Base-by-base conservation (phyloP, 2,797 vertebrate genomes). In the Cynopterus sphinx region DNA sequence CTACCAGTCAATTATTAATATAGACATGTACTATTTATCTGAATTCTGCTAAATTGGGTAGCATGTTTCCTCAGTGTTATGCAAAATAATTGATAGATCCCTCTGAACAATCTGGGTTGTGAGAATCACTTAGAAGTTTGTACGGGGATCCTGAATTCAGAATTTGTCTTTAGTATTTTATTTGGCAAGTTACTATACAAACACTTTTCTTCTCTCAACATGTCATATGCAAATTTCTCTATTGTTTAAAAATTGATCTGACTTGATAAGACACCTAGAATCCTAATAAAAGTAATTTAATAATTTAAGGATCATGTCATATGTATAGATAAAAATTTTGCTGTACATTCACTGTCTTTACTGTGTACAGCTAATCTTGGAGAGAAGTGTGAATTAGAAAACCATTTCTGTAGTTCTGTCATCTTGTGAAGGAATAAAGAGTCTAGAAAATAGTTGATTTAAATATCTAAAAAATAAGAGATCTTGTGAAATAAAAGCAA, bases 251-350 rank as follows among this genome's bases (percentile, higher is more conserved):
- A 88, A 86, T 12, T 57, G 3, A 41, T 75, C 43, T 88, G 21
- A 51, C 31, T 71, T 74, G 3, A 53, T 73, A 70, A 92, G 59
- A 91, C 3, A 85, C 7, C 22, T 75, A 43, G 59, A 82, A 43
- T 75, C 12, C 31, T 71, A 96, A 68, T 28, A 71, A 93, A 95
- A 81, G 41, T 59, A 15, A 93, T 59, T 71, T 81, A 85, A 41
- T 70, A 88, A 21, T 88, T 81, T 57, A 65, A 81, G 39, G 83
- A 65, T 24, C 19, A 26, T 46, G 4, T 81, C 77, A 15, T 88
- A 31, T 88, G 9, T 22, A 10, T 53, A 91, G 39, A 70, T 74
- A 61, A 74, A 83, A 78, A 68, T 78, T 63, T 68, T 81, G 8
- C 21, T 90, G 1, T 36, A 24, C n/a, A 22, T 33, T 74, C 39